These are phyloP conservation scores for Pelobates fuscus DNA, from an alignment of 2,113 vertebrate species.

Conservation along the genomic window DNA sequence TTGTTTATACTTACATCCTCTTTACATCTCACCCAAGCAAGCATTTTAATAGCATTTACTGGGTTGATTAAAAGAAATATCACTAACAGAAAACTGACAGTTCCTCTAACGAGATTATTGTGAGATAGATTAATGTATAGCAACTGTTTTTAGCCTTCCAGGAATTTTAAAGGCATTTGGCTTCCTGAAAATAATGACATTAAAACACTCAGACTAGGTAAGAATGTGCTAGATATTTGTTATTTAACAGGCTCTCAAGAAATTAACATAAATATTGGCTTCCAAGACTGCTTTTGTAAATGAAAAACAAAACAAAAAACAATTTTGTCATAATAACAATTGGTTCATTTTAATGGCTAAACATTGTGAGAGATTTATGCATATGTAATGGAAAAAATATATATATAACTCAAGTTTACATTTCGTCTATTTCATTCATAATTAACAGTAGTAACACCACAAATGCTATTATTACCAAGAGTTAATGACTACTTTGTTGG, in stretches of 20 bases:
- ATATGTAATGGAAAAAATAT: constrained; percentile 51
- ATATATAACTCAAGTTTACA: constrained; percentile 51
- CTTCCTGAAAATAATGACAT: constrained; percentile 7
- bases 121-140: too few relatives aligned
- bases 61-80: too few relatives aligned
- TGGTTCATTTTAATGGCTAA: too few relatives aligned
- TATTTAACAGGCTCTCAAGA: constrained; percentile 18
- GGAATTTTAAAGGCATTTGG: too few relatives aligned
- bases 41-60: too few relatives aligned
- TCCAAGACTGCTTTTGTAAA: neutral
- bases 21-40: too few relatives aligned
- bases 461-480: constrained; percentile 65
- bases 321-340: too few relatives aligned
- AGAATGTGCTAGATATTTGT: neutral
- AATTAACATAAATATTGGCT: neutral
- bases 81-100: too few relatives aligned
- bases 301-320: too few relatives aligned
- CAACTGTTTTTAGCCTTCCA: too few relatives aligned
- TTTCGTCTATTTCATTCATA: constrained; percentile 55
- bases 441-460: constrained; percentile 66
- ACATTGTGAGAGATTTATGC: constrained; percentile 22
- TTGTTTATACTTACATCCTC: too few relatives aligned
- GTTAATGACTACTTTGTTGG: constrained; percentile 76
- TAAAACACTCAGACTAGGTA: neutral
- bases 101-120: too few relatives aligned